Conservation (phyloP, 2,113 vertebrate species). For the Sceloporus undulatus region DNA sequence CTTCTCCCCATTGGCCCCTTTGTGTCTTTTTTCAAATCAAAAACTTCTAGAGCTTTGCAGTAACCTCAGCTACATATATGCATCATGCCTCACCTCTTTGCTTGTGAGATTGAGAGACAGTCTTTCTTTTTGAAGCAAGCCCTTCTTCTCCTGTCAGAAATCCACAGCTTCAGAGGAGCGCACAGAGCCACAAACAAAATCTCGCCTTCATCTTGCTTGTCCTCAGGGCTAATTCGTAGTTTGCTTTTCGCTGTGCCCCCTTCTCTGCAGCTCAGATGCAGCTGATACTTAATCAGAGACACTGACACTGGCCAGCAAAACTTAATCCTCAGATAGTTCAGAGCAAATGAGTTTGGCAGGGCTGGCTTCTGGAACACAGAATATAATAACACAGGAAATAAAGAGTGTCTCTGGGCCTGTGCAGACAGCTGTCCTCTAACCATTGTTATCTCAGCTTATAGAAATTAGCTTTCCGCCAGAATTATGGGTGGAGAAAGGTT, state of each 20-base stretch:
- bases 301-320: neutral
- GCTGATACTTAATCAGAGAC: neutral
- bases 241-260: neutral
- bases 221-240: neutral
- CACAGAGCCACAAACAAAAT: neutral
- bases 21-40: too few relatives aligned
- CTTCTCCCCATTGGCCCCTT: neutral
- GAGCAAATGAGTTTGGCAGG: neutral
- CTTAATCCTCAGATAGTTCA: constrained; percentile 11
- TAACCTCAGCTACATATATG: neutral
- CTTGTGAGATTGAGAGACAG: neutral
- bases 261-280: neutral
- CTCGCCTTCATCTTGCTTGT: neutral
- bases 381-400: neutral
- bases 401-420: neutral
- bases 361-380: too few relatives aligned
- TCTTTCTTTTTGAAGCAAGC: too few relatives aligned
- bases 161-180: neutral
- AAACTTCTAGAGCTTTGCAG: neutral
- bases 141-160: neutral
- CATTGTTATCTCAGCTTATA: neutral
- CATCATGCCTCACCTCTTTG: neutral
- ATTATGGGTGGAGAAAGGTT: neutral
- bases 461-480: neutral
- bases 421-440: neutral